phyloP scores from a whole-genome alignment of 2,113 vertebrate genomes.

The Lota lota region DNA sequence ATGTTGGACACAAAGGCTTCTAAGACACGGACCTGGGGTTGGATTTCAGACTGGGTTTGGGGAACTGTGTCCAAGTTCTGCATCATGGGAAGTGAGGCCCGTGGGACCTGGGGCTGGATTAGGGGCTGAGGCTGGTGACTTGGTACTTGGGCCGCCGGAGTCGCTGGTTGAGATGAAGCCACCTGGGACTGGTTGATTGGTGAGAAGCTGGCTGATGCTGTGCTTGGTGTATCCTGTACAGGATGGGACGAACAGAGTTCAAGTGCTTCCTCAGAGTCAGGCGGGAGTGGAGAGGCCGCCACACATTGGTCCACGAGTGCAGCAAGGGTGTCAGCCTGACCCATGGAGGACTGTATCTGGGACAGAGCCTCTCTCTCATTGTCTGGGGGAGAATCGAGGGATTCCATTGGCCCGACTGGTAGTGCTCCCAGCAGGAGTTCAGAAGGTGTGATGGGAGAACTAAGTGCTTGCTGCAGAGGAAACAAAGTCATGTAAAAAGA shows the following conservation, averaged over 20 bases:
- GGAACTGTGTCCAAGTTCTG: too few species aligned
- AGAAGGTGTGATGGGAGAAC: constrained; percentile 42
- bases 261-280: constrained; percentile 42
- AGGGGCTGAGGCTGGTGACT: not conserved
- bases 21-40: constrained; percentile 30
- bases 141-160: not conserved
- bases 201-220: constrained; percentile 20
- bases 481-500: constrained; percentile 1
- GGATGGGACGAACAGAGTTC: constrained; percentile 49
- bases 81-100: not conserved
- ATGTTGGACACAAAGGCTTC: constrained; percentile 30
- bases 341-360: constrained; percentile 10
- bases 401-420: constrained; percentile 52
- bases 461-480: constrained; percentile 59
- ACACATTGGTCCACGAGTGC: constrained; percentile 39
- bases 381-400: constrained; percentile 46
- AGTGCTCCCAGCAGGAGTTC: constrained; percentile 48
- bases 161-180: constrained; percentile 17
- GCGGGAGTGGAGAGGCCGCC: constrained; percentile 53
- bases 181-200: constrained; percentile 10
- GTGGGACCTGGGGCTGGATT: constrained; percentile 12
- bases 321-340: constrained; percentile 32
- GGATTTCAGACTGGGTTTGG: not conserved
- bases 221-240: constrained; percentile 23
- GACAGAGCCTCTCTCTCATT: constrained; percentile 36